phyloP scores from a whole-genome alignment of 2,888 invertebrate species.

The Volucella zonaria region DNA sequence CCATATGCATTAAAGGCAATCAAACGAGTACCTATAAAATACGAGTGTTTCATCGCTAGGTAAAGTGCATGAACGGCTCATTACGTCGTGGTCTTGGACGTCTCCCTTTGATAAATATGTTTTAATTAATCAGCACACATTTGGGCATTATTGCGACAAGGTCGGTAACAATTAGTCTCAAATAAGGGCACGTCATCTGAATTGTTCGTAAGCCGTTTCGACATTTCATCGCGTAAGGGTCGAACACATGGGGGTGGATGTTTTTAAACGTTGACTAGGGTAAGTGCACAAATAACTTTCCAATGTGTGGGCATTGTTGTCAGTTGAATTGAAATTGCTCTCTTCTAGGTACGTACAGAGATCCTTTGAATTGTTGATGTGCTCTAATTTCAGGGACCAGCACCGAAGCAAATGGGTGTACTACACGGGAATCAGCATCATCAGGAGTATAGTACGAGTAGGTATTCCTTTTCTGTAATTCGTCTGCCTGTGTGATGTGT shows the following conservation, averaged over 20 bases:
- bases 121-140: conserved; percentile 69
- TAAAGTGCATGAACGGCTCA: neutral
- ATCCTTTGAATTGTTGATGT: conserved; percentile 56
- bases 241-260: conserved; percentile 61
- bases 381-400: conserved; percentile 62
- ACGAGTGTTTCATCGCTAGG: too few species aligned
- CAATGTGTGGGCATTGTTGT: conserved; percentile 62
- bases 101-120: conserved; percentile 53
- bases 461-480: conserved; percentile 40
- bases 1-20: too few species aligned
- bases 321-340: conserved; percentile 66
- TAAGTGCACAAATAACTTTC: conserved; percentile 53
- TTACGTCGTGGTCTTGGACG: conserved; percentile 10
- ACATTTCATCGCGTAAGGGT: conserved; percentile 61
- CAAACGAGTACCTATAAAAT: too few species aligned
- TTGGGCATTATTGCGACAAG: conserved; percentile 65
- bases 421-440: conserved; percentile 6
- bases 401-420: conserved; percentile 39
- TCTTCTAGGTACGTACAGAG: conserved; percentile 48
- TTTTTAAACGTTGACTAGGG: conserved; percentile 32
- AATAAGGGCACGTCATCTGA: conserved; percentile 68
- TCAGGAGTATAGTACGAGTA: neutral
- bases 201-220: conserved; percentile 67
- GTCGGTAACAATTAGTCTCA: conserved; percentile 69
- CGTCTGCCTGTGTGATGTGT: conserved; percentile 56